Evolutionary conservation across 2,888 invertebrate species (phyloP), one percentile per base, ranked within the genome.

Genomic region (Drosophila mercatorum): DNA sequence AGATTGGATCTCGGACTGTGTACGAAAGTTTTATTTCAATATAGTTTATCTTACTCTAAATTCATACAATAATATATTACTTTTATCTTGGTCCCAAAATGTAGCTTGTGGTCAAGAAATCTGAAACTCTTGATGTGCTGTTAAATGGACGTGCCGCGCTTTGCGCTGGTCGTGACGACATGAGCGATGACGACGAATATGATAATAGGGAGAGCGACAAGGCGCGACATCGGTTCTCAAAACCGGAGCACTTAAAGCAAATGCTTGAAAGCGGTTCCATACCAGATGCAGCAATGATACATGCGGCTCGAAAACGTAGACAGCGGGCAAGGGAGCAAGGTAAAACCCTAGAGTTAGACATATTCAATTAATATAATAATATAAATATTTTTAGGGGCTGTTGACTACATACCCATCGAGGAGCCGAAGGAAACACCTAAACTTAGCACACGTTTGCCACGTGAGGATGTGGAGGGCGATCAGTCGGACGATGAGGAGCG

Each of bases 201-300:
- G 94, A 95, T 68, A 94, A 94, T 91, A 92, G 94, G 84, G 93
- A 92, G 46, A 94, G 79, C 38, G 78, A 71, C 44, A 84, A 81
- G 52, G 61, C 72, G 22, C 80, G 81, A 1, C 95, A 95, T 89
- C 94, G 94, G 78, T 96, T 95, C 88, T 93, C 94, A 14, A 94
- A 94, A 84, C 94, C 94, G 0, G 96, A 97, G 91, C 95, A 96
- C 77, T 95, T 97, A 88, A 96, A 96, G 91, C 95, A 96, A 86
- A 95, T 97, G 83, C 94, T 97, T 75, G 96, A 96, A 93, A 96
- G 97, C 91, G 98, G 98, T 17, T 96, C 96, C 81, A 99, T 99
- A 91, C 99, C 99, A 11, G 99, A 99, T 94, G 99, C 99, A 11
- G 98, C 98, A 60, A 97, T 98, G 94, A 99, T 99, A 92, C 99